Base-by-base conservation (phyloP, 1,140 invertebrate genomes). In the Eulimnadia texana region DNA sequence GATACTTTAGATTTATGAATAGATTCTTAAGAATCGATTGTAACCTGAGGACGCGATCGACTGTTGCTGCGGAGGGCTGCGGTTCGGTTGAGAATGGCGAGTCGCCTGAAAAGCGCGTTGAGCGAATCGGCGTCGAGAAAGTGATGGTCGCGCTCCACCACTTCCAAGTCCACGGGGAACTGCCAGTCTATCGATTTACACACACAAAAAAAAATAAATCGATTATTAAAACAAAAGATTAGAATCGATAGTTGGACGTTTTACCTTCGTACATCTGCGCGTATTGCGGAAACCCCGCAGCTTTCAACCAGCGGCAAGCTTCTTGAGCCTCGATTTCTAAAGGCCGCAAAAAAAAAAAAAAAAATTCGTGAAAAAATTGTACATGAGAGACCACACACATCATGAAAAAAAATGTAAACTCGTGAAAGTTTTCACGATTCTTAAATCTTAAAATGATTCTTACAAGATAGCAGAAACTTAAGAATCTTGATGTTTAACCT, bases 241-340 rank as follows among this genome's bases (percentile, higher is more conserved):
- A 24, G 9, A 2, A 24, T 19, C 16, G 23, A 54, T 19, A 24
- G 16, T 13, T 25, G 53, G 16, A 13, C 16, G 6, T 9, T 82
- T 83, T 78, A 93, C 90, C 89, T 85, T 95, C 90, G 80, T 93
- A 95, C 86, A 95, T 93, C 79, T 95, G 91, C 42, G 90, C 90
- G 79, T 96, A 96, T 72, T 95, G 92, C 16, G 92, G 92, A 74
- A 96, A 95, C 65, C 92, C 92, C 24, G 92, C 90, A 27, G 90
- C 90, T 72, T 88, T 77, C 55, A 96, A 80, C 92, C 92, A 96
- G 79, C 90, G 88, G 78, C 90, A 93, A 27, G 91, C 90, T 75
- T 95, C 91, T 62, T 86, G 80, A 33, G 90, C 91, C 80, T 95
- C 90, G 76, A 94, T 90, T 80, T 96, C 91, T 94, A 84, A 47